Percentiles rank a stretch among this genome's conserved stretches.
Evolutionary conservation across 2,888 invertebrate species (phyloP).

Genomic region (Eupithecia inturbata): DNA sequence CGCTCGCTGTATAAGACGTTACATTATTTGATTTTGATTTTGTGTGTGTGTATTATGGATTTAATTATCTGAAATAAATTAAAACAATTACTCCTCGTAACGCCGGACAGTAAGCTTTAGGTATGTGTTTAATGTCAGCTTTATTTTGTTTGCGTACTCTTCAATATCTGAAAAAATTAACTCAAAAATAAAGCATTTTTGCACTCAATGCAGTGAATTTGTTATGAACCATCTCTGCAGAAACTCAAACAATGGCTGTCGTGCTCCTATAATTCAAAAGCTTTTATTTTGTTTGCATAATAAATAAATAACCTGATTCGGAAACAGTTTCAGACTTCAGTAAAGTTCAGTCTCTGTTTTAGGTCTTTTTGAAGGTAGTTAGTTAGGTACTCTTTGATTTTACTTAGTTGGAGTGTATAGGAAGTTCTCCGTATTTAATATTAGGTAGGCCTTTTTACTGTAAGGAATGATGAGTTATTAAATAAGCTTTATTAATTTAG

Average conservation of each 20-base stretch:
- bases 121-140: background rate
- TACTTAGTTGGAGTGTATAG: background rate
- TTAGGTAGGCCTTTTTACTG: background rate
- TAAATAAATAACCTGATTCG: conserved; percentile 17
- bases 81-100: background rate
- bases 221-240: conserved; percentile 11
- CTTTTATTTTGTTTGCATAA: conserved; percentile 12
- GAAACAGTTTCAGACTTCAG: conserved; percentile 10
- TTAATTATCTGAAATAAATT: too few species aligned
- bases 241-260: conserved; percentile 13
- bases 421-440: background rate
- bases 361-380: background rate
- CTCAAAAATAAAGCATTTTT: background rate
- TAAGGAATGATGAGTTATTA: background rate
- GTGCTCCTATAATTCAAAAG: conserved; percentile 13
- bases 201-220: conserved; percentile 3
- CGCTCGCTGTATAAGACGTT: background rate
- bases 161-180: background rate
- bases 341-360: conserved; percentile 6
- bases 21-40: too few species aligned
- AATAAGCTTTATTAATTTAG: background rate
- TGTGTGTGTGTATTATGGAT: too few species aligned
- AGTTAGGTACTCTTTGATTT: conserved; percentile 8
- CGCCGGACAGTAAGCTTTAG: background rate
- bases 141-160: background rate